Percentiles rank a stretch among this genome's conserved stretches.
Evolutionary conservation across 2,888 invertebrate species (phyloP).

Genomic region (Silvanus unidentatus): DNA sequence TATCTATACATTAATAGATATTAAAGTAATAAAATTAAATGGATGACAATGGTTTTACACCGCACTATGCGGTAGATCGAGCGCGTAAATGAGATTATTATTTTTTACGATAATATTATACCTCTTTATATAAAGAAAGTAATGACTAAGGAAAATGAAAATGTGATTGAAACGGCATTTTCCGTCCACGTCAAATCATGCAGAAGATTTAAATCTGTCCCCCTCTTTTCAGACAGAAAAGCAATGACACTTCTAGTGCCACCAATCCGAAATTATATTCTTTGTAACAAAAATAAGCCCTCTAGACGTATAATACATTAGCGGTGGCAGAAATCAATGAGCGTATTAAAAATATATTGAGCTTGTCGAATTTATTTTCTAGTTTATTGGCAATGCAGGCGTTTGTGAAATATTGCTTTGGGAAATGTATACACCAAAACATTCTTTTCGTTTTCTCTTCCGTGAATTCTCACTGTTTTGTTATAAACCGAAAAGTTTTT

Average conservation of each 20-base stretch:
- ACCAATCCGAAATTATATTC: no score
- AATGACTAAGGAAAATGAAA: no score
- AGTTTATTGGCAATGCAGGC: conserved; percentile 20
- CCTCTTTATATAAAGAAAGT: no score
- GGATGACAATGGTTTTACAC: no score
- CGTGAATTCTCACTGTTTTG: no score
- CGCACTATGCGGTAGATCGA: no score
- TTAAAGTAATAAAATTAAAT: conserved; percentile 1
- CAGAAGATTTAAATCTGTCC: conserved; percentile 3
- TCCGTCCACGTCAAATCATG: conserved; percentile 2
- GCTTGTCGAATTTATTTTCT: conserved; percentile 22
- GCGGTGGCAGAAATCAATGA: conserved; percentile 21
- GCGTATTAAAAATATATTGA: conserved; percentile 22
- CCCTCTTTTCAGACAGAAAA: not conserved
- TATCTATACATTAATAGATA: no score
- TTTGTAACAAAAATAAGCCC: conserved; percentile 6
- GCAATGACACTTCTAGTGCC: no score
- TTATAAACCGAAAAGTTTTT: no score
- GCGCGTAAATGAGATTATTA: no score
- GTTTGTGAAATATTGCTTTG: conserved; percentile 17
- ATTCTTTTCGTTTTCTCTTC: not conserved
- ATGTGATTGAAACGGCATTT: conserved; percentile 3
- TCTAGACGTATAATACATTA: conserved; percentile 16
- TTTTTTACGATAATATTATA: no score
- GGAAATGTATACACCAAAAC: conserved; percentile 1